Evolutionary conservation across 1,140 invertebrate species (phyloP).

Genomic region (Anoplophora glabripennis): DNA sequence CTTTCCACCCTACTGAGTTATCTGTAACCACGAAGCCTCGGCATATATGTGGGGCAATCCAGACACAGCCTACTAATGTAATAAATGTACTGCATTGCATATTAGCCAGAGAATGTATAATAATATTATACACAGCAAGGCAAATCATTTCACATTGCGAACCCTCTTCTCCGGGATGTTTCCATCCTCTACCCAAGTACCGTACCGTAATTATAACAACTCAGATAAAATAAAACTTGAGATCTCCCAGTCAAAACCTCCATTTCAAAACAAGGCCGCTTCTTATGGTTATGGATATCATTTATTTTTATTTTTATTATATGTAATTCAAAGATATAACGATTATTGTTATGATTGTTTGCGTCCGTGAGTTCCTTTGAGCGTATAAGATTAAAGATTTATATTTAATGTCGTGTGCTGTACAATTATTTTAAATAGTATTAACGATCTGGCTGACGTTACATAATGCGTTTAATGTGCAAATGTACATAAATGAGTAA

Average conservation of each 20-base stretch:
- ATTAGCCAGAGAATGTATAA: conserved; percentile 32
- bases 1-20: conserved; percentile 26
- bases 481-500: conserved; percentile 22
- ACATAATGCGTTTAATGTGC: conserved; percentile 27
- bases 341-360: conserved; percentile 34
- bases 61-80: conserved; percentile 31
- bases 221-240: not conserved
- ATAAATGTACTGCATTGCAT: conserved; percentile 38
- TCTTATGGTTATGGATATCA: conserved; percentile 42
- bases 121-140: conserved; percentile 25
- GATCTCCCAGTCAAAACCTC: not conserved
- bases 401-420: conserved; percentile 20
- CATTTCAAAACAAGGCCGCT: conserved; percentile 6
- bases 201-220: not conserved
- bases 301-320: conserved; percentile 46
- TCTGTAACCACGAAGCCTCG: conserved; percentile 27
- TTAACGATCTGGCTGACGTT: conserved; percentile 9
- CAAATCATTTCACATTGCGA: conserved; percentile 2
- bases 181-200: not conserved
- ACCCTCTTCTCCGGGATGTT: not conserved
- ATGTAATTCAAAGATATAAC: conserved; percentile 44
- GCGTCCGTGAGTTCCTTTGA: conserved; percentile 20
- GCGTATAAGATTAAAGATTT: conserved; percentile 17
- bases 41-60: conserved; percentile 27
- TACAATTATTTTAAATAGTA: not conserved